phyloP scores from a whole-genome alignment of 2,888 invertebrate genomes.

The Apomyelois bistriatella region DNA sequence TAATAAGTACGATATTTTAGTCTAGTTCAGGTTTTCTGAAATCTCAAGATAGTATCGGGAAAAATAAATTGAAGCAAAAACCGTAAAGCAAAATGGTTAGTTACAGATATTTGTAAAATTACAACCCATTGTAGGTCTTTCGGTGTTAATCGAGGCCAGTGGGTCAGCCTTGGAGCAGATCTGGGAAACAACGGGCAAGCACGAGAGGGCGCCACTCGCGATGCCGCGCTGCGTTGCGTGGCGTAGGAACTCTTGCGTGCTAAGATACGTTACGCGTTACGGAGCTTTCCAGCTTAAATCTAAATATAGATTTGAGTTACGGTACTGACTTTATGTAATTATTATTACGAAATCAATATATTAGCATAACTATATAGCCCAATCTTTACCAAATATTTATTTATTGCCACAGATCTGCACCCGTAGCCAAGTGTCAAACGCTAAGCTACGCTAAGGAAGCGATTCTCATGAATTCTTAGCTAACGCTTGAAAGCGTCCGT shows the following conservation, averaged over 20 bases:
- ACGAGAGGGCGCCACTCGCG: conserved; percentile 29
- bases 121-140: conserved; percentile 13
- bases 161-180: conserved; percentile 55
- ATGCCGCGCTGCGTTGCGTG: not conserved
- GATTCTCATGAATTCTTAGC: too few species aligned
- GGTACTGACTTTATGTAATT: not conserved
- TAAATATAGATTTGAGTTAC: not conserved
- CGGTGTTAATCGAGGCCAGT: conserved; percentile 47
- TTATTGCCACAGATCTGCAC: too few species aligned
- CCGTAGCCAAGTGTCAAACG: too few species aligned
- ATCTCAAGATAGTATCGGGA: too few species aligned
- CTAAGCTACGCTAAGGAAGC: too few species aligned
- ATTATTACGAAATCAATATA: not conserved
- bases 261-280: not conserved
- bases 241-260: not conserved
- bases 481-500: too few species aligned
- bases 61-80: too few species aligned
- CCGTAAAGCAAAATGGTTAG: not conserved
- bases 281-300: not conserved
- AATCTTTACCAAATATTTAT: not conserved
- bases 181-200: conserved; percentile 43
- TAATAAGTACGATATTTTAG: too few species aligned
- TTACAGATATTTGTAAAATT: conserved; percentile 15
- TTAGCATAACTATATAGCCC: not conserved
- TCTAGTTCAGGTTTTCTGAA: too few species aligned